Evolutionary conservation across 2,888 invertebrate species (phyloP).

Genomic region (Coecobrya sp.): DNA sequence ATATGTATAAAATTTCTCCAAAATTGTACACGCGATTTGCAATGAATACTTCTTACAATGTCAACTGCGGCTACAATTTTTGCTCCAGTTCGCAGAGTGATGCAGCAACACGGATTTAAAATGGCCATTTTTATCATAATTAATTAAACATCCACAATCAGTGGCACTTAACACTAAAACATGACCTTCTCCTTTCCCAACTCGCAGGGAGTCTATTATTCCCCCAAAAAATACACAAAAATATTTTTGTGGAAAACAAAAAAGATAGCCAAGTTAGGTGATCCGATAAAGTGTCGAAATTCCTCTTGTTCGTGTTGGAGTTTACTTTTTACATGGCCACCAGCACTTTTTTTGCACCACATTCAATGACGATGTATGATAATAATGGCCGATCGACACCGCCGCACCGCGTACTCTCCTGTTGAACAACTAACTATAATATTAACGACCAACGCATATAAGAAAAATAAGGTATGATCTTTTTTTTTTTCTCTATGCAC

Average conservation of each 20-base stretch:
- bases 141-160: background rate
- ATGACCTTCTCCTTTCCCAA: background rate
- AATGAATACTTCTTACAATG: slow-evolving; percentile 74
- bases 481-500: background rate
- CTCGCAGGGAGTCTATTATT: background rate
- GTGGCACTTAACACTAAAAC: slow-evolving; percentile 5
- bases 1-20: background rate
- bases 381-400: background rate
- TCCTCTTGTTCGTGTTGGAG: background rate
- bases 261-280: background rate
- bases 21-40: background rate
- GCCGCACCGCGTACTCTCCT: background rate
- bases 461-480: background rate
- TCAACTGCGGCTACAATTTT: slow-evolving; percentile 80
- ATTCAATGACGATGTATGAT: background rate
- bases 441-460: background rate
- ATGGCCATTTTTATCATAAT: slow-evolving; percentile 64
- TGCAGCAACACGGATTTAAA: slow-evolving; percentile 83
- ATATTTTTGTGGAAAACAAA: background rate
- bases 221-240: background rate
- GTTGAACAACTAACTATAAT: background rate
- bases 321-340: background rate
- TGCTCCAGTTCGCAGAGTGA: slow-evolving; percentile 80
- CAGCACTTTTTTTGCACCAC: background rate
- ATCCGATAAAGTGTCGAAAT: background rate